These are phyloP conservation scores for Mesopsocus fuscifrons DNA, from an alignment of 2,888 invertebrate genomes.

Conservation along the genomic window DNA sequence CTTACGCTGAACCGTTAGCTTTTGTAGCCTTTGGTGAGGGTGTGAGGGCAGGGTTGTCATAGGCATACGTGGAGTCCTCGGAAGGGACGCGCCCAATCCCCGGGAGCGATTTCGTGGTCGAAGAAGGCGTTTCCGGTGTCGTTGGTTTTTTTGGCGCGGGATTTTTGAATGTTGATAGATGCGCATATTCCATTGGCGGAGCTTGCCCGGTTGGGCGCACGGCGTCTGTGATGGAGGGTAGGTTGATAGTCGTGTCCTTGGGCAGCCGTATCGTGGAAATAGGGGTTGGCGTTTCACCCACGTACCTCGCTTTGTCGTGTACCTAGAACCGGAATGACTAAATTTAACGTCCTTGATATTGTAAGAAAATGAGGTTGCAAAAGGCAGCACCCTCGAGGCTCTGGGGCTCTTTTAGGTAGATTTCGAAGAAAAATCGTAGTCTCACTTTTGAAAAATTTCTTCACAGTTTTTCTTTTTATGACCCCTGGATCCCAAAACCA, in stretches of 20 bases:
- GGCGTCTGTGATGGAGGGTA: not conserved
- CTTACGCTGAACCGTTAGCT: too few relatives aligned
- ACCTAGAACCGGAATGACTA: too few relatives aligned
- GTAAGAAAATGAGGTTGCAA: too few relatives aligned
- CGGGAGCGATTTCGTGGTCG: slow-evolving; percentile 36
- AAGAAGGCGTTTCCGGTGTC: not conserved
- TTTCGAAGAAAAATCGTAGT: too few relatives aligned
- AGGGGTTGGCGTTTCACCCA: not conserved
- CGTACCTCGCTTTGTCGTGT: not conserved
- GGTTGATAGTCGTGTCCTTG: not conserved
- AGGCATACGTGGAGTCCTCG: slow-evolving; percentile 58
- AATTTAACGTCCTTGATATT: too few relatives aligned
- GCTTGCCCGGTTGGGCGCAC: too few relatives aligned
- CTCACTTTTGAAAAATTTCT: too few relatives aligned
- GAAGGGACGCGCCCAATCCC: slow-evolving; percentile 52
- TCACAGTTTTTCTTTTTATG: too few relatives aligned
- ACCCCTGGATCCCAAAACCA: too few relatives aligned
- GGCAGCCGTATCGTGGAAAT: slow-evolving; percentile 5
- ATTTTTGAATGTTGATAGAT: slow-evolving; percentile 4
- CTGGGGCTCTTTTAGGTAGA: too few relatives aligned
- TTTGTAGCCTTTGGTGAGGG: slow-evolving; percentile 29
- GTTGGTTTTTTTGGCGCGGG: not conserved
- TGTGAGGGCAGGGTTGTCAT: slow-evolving; percentile 60
- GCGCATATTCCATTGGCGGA: slow-evolving; percentile 1
- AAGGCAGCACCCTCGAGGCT: too few relatives aligned